Evolutionary conservation across 2,888 invertebrate species (phyloP), one percentile per base, ranked within the genome.

Genomic region (Eupsilia transversa): DNA sequence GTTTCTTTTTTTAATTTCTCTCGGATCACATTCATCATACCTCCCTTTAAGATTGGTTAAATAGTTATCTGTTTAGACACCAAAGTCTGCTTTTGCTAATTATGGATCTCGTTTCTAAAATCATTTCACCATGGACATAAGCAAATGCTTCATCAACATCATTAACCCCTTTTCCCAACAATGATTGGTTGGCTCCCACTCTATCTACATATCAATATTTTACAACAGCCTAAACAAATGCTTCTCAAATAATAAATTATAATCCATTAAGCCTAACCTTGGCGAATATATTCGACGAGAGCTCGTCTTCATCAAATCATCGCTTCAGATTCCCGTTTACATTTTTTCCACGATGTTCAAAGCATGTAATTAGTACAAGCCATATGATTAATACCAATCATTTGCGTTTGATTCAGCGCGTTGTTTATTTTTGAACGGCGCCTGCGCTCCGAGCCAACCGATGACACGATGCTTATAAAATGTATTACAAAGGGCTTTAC

Each of bases 381-480:
- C 79, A 82, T 82, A 82, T 74, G 82, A 82, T 82, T 74, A 72
- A 82, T 72, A 78, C 60, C 82, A 79, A 82, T 74, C 83, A 43
- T 73, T 70, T 43, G 67, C 63, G 72, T 79, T 82, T 82, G 61
- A 74, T 79, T 74, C 83, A 52, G n/a, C 41, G 72, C 49, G 33
- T 67, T 83, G 82, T 82, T 83, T 83, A 80, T 83, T 83, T 75
- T 79, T 64, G 54, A 68, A 12, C 66, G 71, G 65, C 79, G 79
- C 73, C 68, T 52, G 80, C 80, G 72, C 69, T 61, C 20, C 52
- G 52, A 66, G 75, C 81, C 84, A 72, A 61, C 56, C 63, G 74
- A 79, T 79, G 79, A 79, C 82, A 82, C 20, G 67, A 38, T 69
- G 74, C 79, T 72, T 83, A 67, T 83, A 72, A 75, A 75, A 56